phyloP scores from a whole-genome alignment of 1,140 invertebrate species.

The Drusus annulatus region DNA sequence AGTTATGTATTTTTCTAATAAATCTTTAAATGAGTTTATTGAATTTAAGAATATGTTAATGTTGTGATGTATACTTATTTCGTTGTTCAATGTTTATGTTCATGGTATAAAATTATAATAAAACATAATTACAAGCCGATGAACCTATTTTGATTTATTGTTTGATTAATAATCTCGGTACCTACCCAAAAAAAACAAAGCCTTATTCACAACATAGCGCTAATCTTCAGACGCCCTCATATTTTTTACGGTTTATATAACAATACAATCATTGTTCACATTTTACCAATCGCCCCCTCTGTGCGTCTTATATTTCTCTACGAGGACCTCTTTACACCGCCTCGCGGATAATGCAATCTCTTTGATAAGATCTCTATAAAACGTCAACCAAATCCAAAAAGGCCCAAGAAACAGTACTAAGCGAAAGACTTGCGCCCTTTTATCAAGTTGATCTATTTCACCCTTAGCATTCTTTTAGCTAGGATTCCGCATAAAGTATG shows the following conservation, averaged over 20 bases:
- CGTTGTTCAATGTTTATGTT: too few species aligned
- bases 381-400: neutral
- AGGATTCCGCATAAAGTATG: slow-evolving; percentile 42
- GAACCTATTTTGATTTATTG: too few species aligned
- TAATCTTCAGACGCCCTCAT: slow-evolving; percentile 31
- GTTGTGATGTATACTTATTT: too few species aligned
- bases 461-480: slow-evolving; percentile 21
- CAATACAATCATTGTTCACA: slow-evolving; percentile 35
- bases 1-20: too few species aligned
- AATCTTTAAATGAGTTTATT: too few species aligned
- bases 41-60: too few species aligned
- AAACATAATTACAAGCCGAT: too few species aligned
- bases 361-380: slow-evolving; percentile 49
- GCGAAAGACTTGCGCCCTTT: slow-evolving; percentile 18
- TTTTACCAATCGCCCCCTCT: slow-evolving; percentile 40
- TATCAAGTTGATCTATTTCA: neutral
- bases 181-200: too few species aligned
- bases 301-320: slow-evolving; percentile 14
- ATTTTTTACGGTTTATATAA: slow-evolving; percentile 35
- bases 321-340: slow-evolving; percentile 33
- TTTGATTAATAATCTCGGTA: too few species aligned
- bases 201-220: neutral
- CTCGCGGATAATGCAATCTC: slow-evolving; percentile 46
- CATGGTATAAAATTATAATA: too few species aligned
- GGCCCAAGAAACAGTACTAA: neutral